Evolutionary conservation across 2,797 vertebrate species (phyloP).

Genomic region (Lophotriccus pileatus): DNA sequence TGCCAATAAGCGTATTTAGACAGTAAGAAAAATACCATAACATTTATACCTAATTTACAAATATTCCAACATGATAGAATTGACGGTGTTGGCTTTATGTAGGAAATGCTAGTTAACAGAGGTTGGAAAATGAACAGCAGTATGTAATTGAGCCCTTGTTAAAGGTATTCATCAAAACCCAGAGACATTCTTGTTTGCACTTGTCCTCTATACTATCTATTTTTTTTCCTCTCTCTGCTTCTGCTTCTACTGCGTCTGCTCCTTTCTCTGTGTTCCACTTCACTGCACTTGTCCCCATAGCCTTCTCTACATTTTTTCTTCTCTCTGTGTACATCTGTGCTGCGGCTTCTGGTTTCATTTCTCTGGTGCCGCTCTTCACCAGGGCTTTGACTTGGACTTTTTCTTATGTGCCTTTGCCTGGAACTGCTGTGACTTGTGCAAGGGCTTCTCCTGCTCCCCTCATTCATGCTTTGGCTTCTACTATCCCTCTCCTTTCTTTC

Average conservation of each 20-base stretch:
- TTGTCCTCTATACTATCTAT: slow-evolving; percentile 9
- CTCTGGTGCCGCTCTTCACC: slow-evolving; percentile 9
- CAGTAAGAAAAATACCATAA: slow-evolving; percentile 39
- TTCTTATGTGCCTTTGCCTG: slow-evolving; percentile 49
- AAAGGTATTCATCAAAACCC: slow-evolving; percentile 19
- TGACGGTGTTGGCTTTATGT: background rate
- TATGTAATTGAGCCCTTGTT: slow-evolving; percentile 62
- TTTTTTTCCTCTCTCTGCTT: slow-evolving; percentile 46
- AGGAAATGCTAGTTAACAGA: slow-evolving; percentile 43
- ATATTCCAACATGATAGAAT: slow-evolving; percentile 9
- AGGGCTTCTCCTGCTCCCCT: slow-evolving; percentile 70
- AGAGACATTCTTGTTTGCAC: background rate
- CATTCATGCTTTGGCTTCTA: slow-evolving; percentile 58
- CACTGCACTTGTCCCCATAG: slow-evolving; percentile 10
- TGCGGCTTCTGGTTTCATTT: slow-evolving; percentile 36
- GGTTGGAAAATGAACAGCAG: slow-evolving; percentile 48
- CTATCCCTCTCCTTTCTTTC: slow-evolving; percentile 44
- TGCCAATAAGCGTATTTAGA: slow-evolving; percentile 47
- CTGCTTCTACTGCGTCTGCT: slow-evolving; percentile 48
- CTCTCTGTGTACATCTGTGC: slow-evolving; percentile 24
- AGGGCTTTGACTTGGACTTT: slow-evolving; percentile 46
- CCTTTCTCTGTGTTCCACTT: slow-evolving; percentile 35
- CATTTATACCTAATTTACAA: slow-evolving; percentile 48
- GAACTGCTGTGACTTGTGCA: slow-evolving; percentile 54
- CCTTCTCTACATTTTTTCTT: background rate